Conservation (phyloP, 2,888 invertebrate species). For the Ichneumoninae sp. region DNA sequence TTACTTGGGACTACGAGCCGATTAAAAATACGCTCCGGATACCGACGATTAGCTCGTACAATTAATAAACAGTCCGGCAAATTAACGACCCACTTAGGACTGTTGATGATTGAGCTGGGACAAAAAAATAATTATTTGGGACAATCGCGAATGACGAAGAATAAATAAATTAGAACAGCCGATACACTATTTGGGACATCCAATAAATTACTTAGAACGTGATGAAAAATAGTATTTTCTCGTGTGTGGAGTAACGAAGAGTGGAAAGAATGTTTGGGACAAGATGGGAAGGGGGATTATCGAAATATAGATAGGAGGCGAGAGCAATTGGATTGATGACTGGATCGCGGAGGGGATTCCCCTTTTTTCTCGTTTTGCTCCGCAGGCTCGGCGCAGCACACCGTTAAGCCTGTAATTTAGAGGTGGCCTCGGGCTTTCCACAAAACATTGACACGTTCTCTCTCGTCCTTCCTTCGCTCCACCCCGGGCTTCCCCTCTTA, state of each 20-base stretch:
- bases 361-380: slow-evolving; percentile 2
- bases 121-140: neutral
- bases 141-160: no score
- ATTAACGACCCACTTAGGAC: no score
- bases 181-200: neutral
- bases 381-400: slow-evolving; percentile 57
- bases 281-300: neutral
- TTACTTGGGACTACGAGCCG: neutral
- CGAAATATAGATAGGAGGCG: slow-evolving; percentile 12
- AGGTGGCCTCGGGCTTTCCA: slow-evolving; percentile 71
- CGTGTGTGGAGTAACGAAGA: neutral
- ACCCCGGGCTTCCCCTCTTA: slow-evolving; percentile 44
- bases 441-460: slow-evolving; percentile 72
- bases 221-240: neutral
- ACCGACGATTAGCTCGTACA: neutral
- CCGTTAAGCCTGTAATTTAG: slow-evolving; percentile 69
- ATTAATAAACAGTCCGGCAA: neutral
- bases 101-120: neutral
- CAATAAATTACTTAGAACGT: neutral
- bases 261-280: neutral
- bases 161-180: no score
- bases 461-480: slow-evolving; percentile 38
- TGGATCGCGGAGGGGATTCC: slow-evolving; percentile 5
- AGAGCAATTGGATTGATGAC: slow-evolving; percentile 22
- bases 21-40: neutral